Evolutionary conservation across 1,140 invertebrate genomes (phyloP).

Genomic region (Meloidogyne hapla): DNA sequence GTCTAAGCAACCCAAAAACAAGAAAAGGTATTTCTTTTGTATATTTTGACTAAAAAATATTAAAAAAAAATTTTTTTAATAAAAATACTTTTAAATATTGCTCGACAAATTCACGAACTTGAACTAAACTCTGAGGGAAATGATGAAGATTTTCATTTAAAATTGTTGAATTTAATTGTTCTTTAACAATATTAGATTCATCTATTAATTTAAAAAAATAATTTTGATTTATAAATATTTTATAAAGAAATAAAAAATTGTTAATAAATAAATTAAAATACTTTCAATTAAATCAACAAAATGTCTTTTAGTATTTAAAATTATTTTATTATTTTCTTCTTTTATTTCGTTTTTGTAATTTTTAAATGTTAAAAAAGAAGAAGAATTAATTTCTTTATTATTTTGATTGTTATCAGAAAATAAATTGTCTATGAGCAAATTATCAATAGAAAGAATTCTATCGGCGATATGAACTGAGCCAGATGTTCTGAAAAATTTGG

Average conservation of each 20-base stretch:
- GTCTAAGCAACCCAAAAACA: constrained; percentile 48
- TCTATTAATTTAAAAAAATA: constrained; percentile 4
- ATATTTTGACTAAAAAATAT: constrained; percentile 4
- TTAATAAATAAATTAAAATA: not conserved
- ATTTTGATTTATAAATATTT: too few species aligned
- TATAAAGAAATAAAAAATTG: too few species aligned
- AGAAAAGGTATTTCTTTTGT: constrained; percentile 27
- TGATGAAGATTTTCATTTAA: not conserved
- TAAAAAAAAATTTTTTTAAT: not conserved
- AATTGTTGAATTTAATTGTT: not conserved
- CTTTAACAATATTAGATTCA: not conserved
- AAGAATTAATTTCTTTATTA: not conserved
- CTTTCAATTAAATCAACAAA: not conserved
- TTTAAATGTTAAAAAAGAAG: not conserved
- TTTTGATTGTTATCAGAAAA: constrained; percentile 11
- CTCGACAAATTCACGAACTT: not conserved
- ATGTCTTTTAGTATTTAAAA: not conserved
- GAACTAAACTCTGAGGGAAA: not conserved
- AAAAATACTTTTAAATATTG: constrained; percentile 8
- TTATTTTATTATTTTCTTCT: not conserved
- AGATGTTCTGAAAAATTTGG: constrained; percentile 41
- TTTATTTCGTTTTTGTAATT: constrained; percentile 9
- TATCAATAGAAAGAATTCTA: constrained; percentile 46
- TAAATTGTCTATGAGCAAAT: constrained; percentile 36
- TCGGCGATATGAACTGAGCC: constrained; percentile 52